These are phyloP conservation scores for Cettia cetti DNA, from an alignment of 2,113 vertebrate genomes.

Conservation along the genomic window DNA sequence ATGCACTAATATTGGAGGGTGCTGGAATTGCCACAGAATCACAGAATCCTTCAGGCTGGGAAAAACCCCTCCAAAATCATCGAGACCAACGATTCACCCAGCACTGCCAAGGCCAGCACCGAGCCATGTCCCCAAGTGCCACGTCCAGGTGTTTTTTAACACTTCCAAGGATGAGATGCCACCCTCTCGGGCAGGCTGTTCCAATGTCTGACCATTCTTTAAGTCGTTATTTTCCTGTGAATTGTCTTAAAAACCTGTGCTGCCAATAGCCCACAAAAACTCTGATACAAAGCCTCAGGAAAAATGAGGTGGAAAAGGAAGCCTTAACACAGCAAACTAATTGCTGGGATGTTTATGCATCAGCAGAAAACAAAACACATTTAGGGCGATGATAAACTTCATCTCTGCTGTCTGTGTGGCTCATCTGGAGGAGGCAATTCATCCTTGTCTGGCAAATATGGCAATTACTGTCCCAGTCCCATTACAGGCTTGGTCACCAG, in stretches of 20 bases:
- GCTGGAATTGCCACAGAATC: background rate
- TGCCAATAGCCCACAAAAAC: background rate
- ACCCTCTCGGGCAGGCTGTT: background rate
- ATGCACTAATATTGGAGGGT: background rate
- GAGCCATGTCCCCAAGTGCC: background rate
- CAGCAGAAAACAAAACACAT: slow-evolving; percentile 36
- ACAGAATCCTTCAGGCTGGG: rapidly evolving
- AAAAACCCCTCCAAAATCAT: background rate
- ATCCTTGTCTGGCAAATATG: background rate
- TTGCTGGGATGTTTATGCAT: background rate
- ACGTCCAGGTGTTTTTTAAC: background rate
- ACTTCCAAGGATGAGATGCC: background rate
- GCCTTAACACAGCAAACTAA: background rate
- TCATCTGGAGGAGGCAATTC: background rate
- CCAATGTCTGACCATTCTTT: background rate
- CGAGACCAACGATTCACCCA: rapidly evolving
- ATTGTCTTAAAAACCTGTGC: background rate
- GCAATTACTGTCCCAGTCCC: slow-evolving; percentile 3
- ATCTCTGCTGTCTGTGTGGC: background rate
- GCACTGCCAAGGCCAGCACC: background rate
- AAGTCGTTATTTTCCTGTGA: background rate
- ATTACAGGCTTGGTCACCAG: background rate
- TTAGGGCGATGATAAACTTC: background rate
- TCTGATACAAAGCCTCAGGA: background rate
- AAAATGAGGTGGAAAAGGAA: background rate